Evolutionary conservation across 1,140 invertebrate genomes (phyloP).

Genomic region (Zaprionus kolodkinae): DNA sequence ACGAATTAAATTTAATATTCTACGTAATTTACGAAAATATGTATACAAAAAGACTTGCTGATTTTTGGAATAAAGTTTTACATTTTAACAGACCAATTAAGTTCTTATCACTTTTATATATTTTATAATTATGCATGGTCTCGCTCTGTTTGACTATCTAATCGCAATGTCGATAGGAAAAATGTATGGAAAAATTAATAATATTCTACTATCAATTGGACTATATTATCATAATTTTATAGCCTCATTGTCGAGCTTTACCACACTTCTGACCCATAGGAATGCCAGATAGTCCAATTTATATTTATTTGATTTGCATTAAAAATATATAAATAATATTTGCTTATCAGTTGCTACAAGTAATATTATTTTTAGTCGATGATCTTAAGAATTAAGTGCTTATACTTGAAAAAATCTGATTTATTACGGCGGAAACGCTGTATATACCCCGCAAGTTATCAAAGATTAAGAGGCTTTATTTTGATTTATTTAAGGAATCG

Average conservation of each 20-base stretch:
- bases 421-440: not conserved
- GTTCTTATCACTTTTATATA: not conserved
- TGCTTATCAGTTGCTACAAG: not conserved
- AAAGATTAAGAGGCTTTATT: not conserved
- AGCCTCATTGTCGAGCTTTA: not conserved
- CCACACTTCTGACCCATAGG: not conserved
- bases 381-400: not conserved
- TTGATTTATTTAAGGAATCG: not conserved
- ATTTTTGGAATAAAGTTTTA: slow-evolving; percentile 75
- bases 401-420: not conserved
- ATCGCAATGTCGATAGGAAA: not conserved
- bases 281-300: not conserved
- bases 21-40: slow-evolving; percentile 39
- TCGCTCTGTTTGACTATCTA: not conserved
- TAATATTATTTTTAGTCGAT: slow-evolving; percentile 1
- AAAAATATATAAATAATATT: slow-evolving; percentile 1
- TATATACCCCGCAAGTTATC: not conserved
- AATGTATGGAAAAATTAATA: not conserved
- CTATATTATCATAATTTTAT: slow-evolving; percentile 5
- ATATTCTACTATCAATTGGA: slow-evolving; percentile 3
- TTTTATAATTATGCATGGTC: not conserved
- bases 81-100: slow-evolving; percentile 50
- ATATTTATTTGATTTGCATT: slow-evolving; percentile 11
- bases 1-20: slow-evolving; percentile 34
- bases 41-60: slow-evolving; percentile 54